These are phyloP conservation scores for Hybognathus amarus DNA, from an alignment of 2,797 vertebrate genomes.

Conservation along the genomic window DNA sequence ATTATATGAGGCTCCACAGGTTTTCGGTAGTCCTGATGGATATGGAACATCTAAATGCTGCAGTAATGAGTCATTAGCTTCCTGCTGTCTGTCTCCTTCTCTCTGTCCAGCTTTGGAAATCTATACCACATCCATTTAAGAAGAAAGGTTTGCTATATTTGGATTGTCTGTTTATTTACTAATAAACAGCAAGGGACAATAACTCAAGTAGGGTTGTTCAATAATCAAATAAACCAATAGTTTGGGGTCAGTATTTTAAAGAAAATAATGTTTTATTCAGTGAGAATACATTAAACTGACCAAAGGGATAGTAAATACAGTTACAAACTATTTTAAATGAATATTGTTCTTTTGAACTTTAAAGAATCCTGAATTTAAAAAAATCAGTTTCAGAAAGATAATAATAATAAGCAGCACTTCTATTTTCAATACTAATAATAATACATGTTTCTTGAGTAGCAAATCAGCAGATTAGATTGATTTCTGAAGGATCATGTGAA, in stretches of 20 bases:
- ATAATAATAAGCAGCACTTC: neutral
- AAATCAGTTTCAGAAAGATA: no score
- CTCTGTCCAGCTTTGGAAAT: constrained; percentile 2
- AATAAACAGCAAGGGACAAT: neutral
- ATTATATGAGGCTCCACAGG: constrained; percentile 34
- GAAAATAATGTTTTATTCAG: neutral
- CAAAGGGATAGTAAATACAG: neutral
- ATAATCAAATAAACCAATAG: neutral
- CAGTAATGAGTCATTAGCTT: constrained; percentile 38
- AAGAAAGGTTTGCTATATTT: constrained; percentile 11
- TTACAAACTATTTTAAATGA: neutral
- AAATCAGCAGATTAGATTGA: neutral
- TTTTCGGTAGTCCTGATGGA: constrained; percentile 4
- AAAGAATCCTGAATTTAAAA: neutral
- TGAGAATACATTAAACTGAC: neutral
- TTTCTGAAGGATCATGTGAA: neutral
- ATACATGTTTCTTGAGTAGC: neutral
- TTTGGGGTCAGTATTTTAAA: neutral
- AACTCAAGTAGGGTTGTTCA: neutral
- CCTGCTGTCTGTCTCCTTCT: neutral
- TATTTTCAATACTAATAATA: neutral
- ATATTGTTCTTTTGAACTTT: neutral
- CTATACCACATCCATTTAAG: neutral
- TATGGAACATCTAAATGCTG: constrained; percentile 40
- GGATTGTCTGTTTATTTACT: neutral